Evolutionary conservation across 2,888 invertebrate genomes (phyloP), one percentile per base, ranked within the genome.

Genomic region (Drosophila kokeensis): DNA sequence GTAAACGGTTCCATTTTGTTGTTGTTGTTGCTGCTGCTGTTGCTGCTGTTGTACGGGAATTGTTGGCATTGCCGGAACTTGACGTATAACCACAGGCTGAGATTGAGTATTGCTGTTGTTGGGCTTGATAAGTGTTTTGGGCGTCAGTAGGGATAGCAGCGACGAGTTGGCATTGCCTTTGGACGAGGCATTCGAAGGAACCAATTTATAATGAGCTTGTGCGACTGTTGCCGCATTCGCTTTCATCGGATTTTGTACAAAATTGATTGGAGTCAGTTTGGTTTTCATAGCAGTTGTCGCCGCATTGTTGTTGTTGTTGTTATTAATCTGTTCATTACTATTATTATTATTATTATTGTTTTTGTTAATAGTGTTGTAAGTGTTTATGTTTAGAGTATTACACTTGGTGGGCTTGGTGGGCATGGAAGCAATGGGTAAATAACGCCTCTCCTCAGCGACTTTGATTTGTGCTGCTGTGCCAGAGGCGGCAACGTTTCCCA

Each of bases 391-490:
- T 58, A 76, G 67, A 38, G 38, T n/a, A 60, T 67, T 73, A 45
- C 69, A 69, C 13, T 30, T 30, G 30, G 30, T 30, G 30, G 71
- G 65, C 55, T 82, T 82, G 8, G 69, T 71, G 36, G 79, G 69
- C 71, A 73, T 77, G 10, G 73, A 11, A 2, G 75, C 65, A 21
- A 79, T 73, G 29, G 82, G 81, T 42, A 87, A 50, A 74, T 69
- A 83, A 5, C 81, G 79, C 52, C 69, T 7, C 32, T 82, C 70
- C 45, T 80, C 66, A 21, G 40, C 24, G n/a, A 32, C 29, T 27
- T 48, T 61, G 29, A 18, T 48, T 24, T 57, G 36, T 21, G 36
- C 34, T 42, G 36, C 34, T 49, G 63, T 49, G 45, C 30, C 48
- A 34, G 69, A 21, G 50, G 48, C 52, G 36, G 57, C 45, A 48